phyloP scores from a whole-genome alignment of 35 echinoderm and acorn worm species.

The Chiridota heheva region DNA sequence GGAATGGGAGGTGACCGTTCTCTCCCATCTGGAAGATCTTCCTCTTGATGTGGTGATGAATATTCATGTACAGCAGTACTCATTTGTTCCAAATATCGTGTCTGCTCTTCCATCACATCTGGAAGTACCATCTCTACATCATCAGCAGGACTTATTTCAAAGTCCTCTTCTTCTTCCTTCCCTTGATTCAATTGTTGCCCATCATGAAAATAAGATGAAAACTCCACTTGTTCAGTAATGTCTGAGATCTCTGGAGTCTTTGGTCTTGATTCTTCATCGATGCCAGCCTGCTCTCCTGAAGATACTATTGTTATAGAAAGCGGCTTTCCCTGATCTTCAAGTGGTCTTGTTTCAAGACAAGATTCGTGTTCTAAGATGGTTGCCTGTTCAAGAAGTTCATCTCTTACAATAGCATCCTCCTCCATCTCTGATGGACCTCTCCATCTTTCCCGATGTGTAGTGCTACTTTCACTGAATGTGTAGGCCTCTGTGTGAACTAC shows the following conservation, averaged over 20 bases:
- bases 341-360: constrained; percentile 44
- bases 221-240: constrained; percentile 71
- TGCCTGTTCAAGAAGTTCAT: constrained; percentile 52
- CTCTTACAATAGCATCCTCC: constrained; percentile 32
- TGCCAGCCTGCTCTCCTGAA: not conserved
- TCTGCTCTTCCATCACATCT: too few species aligned
- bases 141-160: constrained; percentile 52
- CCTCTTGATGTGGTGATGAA: too few species aligned
- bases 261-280: constrained; percentile 37
- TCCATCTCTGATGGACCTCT: not conserved
- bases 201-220: constrained; percentile 40
- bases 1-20: not conserved
- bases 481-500: too few species aligned
- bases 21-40: too few species aligned
- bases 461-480: too few species aligned
- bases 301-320: not conserved
- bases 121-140: constrained; percentile 47
- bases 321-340: not conserved
- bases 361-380: constrained; percentile 44
- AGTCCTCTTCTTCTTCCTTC: constrained; percentile 17
- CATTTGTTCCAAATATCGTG: too few species aligned
- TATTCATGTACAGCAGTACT: too few species aligned
- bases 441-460: constrained; percentile 23
- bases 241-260: constrained; percentile 86
- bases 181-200: constrained; percentile 15